Percentiles rank a stretch among this genome's conserved stretches.
phyloP scores from a whole-genome alignment of 2,113 vertebrate genomes.

The Apteryx owenii region DNA sequence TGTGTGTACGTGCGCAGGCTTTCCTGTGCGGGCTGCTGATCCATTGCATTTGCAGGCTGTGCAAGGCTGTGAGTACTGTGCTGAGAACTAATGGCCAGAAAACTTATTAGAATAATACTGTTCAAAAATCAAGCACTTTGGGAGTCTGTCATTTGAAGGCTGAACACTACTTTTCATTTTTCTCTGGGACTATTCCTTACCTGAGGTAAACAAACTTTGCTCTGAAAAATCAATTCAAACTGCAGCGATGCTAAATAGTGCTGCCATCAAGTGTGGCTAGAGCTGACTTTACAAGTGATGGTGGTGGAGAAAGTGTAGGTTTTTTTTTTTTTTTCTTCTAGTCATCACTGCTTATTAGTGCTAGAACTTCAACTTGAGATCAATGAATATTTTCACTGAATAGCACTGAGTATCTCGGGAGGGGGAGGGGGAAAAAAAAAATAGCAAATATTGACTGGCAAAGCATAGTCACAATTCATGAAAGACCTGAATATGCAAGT shows the following conservation, averaged over 20 bases:
- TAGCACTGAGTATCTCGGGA: accelerated
- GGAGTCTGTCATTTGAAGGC: neutral
- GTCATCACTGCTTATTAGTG: neutral
- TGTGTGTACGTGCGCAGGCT: accelerated
- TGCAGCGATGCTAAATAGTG: neutral
- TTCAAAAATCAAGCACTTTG: neutral
- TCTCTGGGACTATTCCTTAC: neutral
- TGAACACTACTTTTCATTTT: neutral
- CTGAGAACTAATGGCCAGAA: neutral
- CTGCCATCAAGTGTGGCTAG: neutral
- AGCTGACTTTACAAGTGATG: neutral
- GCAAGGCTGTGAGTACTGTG: neutral
- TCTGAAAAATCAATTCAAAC: neutral
- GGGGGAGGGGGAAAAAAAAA: neutral
- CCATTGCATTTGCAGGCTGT: neutral
- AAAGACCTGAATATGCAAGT: neutral
- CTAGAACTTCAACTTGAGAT: neutral
- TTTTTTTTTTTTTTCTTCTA: neutral
- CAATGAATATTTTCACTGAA: neutral
- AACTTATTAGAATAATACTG: neutral
- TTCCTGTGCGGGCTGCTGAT: neutral
- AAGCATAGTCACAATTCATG: neutral
- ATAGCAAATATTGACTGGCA: neutral
- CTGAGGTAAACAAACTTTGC: neutral
- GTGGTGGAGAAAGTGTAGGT: neutral